These are phyloP conservation scores for Nebria brevicollis DNA, from an alignment of 2,888 invertebrate species.

Conservation along the genomic window DNA sequence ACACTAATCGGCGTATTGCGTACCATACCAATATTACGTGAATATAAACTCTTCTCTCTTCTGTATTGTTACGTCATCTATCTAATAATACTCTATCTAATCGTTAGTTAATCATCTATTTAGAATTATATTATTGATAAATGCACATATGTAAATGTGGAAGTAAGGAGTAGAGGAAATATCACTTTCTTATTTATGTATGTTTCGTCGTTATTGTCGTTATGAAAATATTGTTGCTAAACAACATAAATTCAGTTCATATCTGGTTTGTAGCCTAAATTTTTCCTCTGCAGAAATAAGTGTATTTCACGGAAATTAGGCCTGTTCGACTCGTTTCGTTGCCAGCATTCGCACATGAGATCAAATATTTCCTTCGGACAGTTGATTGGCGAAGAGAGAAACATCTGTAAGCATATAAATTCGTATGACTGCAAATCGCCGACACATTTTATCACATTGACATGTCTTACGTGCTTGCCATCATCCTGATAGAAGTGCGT, in stretches of 20 bases:
- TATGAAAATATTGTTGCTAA: constrained; percentile 9
- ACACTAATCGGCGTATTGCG: constrained; percentile 44
- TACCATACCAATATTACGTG: constrained; percentile 3
- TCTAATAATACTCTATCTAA: constrained; percentile 12
- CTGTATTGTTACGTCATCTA: constrained; percentile 4
- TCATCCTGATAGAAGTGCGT: constrained; percentile 81
- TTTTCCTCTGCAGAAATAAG: constrained; percentile 83
- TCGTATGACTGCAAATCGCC: not conserved
- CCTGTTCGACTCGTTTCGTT: constrained; percentile 78
- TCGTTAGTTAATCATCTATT: constrained; percentile 31
- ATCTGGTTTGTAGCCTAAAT: constrained; percentile 67
- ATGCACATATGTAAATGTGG: constrained; percentile 42
- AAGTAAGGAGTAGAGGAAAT: constrained; percentile 45
- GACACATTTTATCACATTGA: constrained; percentile 18
- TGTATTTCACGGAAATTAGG: constrained; percentile 87
- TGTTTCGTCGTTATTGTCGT: constrained; percentile 52
- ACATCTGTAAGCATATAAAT: constrained; percentile 59
- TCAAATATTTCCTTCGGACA: constrained; percentile 88
- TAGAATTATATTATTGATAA: constrained; percentile 39
- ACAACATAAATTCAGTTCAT: constrained; percentile 56
- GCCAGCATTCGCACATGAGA: constrained; percentile 89
- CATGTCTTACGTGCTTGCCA: constrained; percentile 71
- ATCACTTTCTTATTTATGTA: constrained; percentile 57
- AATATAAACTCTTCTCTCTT: constrained; percentile 20
- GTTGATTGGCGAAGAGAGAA: constrained; percentile 76